These are phyloP conservation scores for Chaetorhynchus papuensis DNA, from an alignment of 2,113 vertebrate genomes.

Conservation along the genomic window DNA sequence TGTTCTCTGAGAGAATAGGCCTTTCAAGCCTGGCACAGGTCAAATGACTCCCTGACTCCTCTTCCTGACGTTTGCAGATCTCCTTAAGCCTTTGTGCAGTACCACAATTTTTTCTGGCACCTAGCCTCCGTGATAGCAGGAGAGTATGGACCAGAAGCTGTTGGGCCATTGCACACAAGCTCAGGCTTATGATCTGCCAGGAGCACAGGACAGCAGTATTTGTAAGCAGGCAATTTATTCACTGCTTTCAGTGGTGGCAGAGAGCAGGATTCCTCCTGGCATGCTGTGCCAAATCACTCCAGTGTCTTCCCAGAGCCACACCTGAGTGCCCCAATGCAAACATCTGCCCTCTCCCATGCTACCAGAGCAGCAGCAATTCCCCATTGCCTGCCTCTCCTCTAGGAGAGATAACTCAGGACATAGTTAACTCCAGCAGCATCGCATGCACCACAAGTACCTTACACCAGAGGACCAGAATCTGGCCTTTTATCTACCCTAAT, in stretches of 20 bases:
- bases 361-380: neutral
- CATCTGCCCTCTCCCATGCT: neutral
- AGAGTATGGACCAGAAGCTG: accelerated
- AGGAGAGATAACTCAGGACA: neutral
- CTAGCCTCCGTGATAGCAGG: accelerated
- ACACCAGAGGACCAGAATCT: slow-evolving; percentile 21
- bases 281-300: neutral
- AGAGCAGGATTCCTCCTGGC: neutral
- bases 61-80: neutral
- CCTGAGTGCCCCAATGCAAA: accelerated
- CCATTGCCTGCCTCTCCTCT: neutral
- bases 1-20: neutral
- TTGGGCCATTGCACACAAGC: accelerated
- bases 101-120: neutral
- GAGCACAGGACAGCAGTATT: neutral
- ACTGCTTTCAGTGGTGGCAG: neutral
- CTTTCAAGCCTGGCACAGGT: neutral
- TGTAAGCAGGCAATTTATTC: neutral
- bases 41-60: neutral
- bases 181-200: accelerated
- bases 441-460: neutral
- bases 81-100: neutral
- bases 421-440: neutral
- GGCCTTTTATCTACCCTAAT: slow-evolving; percentile 37
- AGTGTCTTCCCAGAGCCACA: neutral